Percentiles rank a stretch among this genome's conserved stretches.
Conservation (phyloP, 2,113 vertebrate genomes). For the Solea solea region DNA sequence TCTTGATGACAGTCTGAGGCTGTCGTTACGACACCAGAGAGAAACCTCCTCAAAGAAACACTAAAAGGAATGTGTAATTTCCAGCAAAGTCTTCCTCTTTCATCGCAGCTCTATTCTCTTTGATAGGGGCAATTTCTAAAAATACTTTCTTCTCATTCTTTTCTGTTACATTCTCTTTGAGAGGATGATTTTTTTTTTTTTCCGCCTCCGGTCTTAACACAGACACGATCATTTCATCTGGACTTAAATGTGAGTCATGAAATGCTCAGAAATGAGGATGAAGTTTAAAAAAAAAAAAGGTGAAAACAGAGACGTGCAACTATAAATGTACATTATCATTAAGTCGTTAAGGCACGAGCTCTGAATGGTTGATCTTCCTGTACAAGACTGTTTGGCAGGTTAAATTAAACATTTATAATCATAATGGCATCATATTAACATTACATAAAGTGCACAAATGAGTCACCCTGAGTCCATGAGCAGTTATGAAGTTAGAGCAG, state of each 20-base stretch:
- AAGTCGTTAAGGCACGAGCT: too few relatives aligned
- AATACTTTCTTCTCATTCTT: slow-evolving; percentile 20
- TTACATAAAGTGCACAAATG: too few relatives aligned
- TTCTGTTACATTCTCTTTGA: slow-evolving; percentile 31
- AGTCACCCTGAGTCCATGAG: too few relatives aligned
- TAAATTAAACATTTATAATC: too few relatives aligned
- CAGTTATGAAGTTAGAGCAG: too few relatives aligned
- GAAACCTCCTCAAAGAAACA: slow-evolving; percentile 26
- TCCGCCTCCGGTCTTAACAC: slow-evolving; percentile 1
- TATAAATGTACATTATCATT: too few relatives aligned
- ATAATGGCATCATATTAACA: too few relatives aligned
- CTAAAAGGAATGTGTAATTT: slow-evolving; percentile 44
- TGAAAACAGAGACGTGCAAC: not conserved
- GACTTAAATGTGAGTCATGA: slow-evolving; percentile 17
- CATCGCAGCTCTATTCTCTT: slow-evolving; percentile 18
- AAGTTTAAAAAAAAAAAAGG: not conserved
- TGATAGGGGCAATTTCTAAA: slow-evolving; percentile 24
- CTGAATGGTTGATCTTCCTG: too few relatives aligned
- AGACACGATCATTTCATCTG: slow-evolving; percentile 11
- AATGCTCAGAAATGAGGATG: not conserved
- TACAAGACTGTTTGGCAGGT: too few relatives aligned
- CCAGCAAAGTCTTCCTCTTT: slow-evolving; percentile 25
- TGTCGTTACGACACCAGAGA: slow-evolving; percentile 16
- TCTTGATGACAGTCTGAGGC: slow-evolving; percentile 26
- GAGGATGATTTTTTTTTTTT: slow-evolving; percentile 8